Conservation (phyloP, 1,140 invertebrate genomes). For the Drosophila mojavensis region DNA sequence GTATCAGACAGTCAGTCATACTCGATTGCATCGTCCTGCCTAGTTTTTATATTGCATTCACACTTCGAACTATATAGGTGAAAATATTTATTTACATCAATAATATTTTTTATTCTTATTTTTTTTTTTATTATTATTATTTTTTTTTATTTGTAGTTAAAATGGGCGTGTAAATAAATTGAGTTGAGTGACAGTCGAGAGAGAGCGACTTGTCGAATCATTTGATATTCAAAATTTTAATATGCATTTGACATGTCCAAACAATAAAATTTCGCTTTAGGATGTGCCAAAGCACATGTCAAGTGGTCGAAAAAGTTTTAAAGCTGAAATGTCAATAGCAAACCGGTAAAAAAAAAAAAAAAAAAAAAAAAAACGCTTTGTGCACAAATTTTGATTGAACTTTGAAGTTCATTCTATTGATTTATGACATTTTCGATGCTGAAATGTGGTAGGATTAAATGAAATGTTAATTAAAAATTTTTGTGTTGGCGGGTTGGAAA, state of each 20-base stretch:
- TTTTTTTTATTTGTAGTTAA: slow-evolving; percentile 21
- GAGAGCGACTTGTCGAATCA: slow-evolving; percentile 20
- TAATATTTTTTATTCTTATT: slow-evolving; percentile 18
- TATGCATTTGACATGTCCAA: slow-evolving; percentile 53
- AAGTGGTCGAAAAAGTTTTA: not conserved
- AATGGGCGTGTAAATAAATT: slow-evolving; percentile 47
- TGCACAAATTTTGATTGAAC: too few relatives aligned
- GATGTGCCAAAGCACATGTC: not conserved
- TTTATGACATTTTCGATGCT: not conserved
- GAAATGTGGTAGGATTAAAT: too few relatives aligned
- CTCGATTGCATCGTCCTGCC: not conserved
- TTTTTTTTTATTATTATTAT: not conserved
- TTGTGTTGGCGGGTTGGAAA: too few relatives aligned
- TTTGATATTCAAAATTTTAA: slow-evolving; percentile 47
- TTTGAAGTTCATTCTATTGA: not conserved
- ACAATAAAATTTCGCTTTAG: slow-evolving; percentile 33
- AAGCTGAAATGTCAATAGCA: not conserved
- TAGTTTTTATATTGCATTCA: slow-evolving; percentile 11
- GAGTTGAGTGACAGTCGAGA: slow-evolving; percentile 18
- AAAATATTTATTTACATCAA: slow-evolving; percentile 4
- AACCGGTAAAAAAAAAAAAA: not conserved
- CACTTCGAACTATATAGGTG: not conserved
- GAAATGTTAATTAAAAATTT: too few relatives aligned
- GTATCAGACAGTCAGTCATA: not conserved
- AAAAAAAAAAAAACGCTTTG: not conserved